Conservation (phyloP, 2,797 vertebrate species). For the Mormyrus hasselquistii region DNA sequence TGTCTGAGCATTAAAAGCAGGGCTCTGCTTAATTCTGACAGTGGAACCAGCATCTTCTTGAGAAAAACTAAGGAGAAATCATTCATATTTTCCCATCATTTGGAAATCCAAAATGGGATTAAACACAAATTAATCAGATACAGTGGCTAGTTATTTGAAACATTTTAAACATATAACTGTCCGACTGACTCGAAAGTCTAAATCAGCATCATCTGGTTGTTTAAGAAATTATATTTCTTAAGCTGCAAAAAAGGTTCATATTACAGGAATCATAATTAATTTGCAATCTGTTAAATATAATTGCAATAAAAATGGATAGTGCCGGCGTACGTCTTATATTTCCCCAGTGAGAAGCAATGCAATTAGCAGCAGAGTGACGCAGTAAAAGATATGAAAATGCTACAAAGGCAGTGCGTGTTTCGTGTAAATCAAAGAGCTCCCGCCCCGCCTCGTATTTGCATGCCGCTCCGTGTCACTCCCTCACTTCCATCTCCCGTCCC, state of each 20-base stretch:
- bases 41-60: background rate
- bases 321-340: background rate
- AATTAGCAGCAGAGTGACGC: background rate
- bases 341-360: background rate
- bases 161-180: background rate
- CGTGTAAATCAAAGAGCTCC: background rate
- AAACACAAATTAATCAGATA: background rate
- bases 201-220: background rate
- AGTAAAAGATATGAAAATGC: background rate
- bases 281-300: background rate
- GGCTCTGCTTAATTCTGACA: background rate
- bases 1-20: background rate
- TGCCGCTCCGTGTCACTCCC: background rate
- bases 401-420: background rate
- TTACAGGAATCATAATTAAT: background rate
- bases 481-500: background rate
- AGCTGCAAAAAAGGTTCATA: background rate
- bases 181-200: background rate
- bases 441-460: background rate
- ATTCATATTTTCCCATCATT: background rate
- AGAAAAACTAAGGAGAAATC: background rate
- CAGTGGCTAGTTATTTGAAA: background rate
- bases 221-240: background rate
- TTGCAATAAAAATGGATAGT: background rate
- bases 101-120: background rate